These are phyloP conservation scores for Plumapathes pennacea DNA, from an alignment of 92 coral and sea anemone species.

Conservation along the genomic window DNA sequence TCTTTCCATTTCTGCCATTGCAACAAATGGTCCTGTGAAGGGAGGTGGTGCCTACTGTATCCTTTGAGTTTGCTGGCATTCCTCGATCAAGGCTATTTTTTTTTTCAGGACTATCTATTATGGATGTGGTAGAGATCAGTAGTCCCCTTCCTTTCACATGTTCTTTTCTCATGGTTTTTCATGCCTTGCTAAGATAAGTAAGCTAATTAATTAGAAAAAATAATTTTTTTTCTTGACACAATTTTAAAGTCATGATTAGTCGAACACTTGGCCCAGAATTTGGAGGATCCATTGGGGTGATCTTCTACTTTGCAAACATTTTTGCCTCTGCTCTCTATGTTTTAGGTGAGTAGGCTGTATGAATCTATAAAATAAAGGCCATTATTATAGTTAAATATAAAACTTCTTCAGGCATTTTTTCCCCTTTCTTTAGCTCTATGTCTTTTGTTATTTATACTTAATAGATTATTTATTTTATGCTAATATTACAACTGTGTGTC, in stretches of 20 bases:
- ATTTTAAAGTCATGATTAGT: slow-evolving; percentile 83
- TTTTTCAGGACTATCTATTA: neutral
- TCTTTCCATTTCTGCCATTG: slow-evolving; percentile 94
- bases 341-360: slow-evolving; percentile 67
- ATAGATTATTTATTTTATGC: too few relatives aligned
- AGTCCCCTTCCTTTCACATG: too few relatives aligned
- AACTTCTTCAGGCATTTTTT: too few relatives aligned
- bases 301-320: slow-evolving; percentile 95
- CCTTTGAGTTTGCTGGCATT: slow-evolving; percentile 9
- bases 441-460: too few relatives aligned
- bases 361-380: too few relatives aligned
- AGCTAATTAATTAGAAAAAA: neutral
- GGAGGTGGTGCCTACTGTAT: slow-evolving; percentile 99
- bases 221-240: slow-evolving; percentile 2
- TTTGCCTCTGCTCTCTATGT: slow-evolving; percentile 87
- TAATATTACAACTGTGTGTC: too few relatives aligned
- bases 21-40: slow-evolving; percentile 93
- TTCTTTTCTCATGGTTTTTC: too few relatives aligned
- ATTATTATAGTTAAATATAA: too few relatives aligned
- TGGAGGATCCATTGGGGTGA: slow-evolving; percentile 98
- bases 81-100: too few relatives aligned
- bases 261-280: slow-evolving; percentile 97
- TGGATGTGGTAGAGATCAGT: too few relatives aligned
- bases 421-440: too few relatives aligned
- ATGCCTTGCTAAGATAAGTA: neutral